These are phyloP conservation scores for Trichogramma dendrolimi DNA, from an alignment of 2,888 invertebrate genomes.

Conservation along the genomic window DNA sequence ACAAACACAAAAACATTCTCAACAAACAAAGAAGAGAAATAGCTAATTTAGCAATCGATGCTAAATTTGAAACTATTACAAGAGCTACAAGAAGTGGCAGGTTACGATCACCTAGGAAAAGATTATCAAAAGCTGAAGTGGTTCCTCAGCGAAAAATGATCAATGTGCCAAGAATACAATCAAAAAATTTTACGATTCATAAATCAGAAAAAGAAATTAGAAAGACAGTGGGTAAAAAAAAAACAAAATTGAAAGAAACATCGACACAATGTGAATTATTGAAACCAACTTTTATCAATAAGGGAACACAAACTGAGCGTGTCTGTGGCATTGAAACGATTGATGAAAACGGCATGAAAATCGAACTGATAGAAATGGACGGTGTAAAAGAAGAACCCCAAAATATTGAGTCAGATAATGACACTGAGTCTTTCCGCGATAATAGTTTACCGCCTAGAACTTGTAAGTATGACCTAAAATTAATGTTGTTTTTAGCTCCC, in stretches of 20 bases:
- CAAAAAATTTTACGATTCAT: slow-evolving; percentile 18
- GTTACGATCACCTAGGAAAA: slow-evolving; percentile 26
- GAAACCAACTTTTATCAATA: slow-evolving; percentile 29
- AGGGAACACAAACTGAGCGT: slow-evolving; percentile 19
- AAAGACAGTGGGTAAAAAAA: not conserved
- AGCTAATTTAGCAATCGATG: slow-evolving; percentile 44
- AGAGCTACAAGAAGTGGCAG: slow-evolving; percentile 38
- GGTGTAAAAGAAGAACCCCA: slow-evolving; percentile 36
- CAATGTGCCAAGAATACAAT: slow-evolving; percentile 24
- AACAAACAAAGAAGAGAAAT: slow-evolving; percentile 42
- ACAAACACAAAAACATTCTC: slow-evolving; percentile 19
- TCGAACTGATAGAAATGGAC: slow-evolving; percentile 35
- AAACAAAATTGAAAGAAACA: slow-evolving; percentile 35
- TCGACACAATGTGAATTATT: slow-evolving; percentile 40
- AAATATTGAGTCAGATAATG: slow-evolving; percentile 7
- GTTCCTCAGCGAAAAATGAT: slow-evolving; percentile 16
- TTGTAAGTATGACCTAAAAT: slow-evolving; percentile 1
- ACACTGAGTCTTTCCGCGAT: not conserved
- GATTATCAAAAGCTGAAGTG: slow-evolving; percentile 19
- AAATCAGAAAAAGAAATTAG: not conserved
- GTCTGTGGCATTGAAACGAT: slow-evolving; percentile 7
- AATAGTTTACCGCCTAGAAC: not conserved
- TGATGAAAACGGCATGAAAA: slow-evolving; percentile 22
- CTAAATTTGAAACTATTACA: slow-evolving; percentile 41
- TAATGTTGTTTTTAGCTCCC: not conserved